Evolutionary conservation across 2,888 invertebrate genomes (phyloP).

Genomic region (Alloscopus bannaensis): DNA sequence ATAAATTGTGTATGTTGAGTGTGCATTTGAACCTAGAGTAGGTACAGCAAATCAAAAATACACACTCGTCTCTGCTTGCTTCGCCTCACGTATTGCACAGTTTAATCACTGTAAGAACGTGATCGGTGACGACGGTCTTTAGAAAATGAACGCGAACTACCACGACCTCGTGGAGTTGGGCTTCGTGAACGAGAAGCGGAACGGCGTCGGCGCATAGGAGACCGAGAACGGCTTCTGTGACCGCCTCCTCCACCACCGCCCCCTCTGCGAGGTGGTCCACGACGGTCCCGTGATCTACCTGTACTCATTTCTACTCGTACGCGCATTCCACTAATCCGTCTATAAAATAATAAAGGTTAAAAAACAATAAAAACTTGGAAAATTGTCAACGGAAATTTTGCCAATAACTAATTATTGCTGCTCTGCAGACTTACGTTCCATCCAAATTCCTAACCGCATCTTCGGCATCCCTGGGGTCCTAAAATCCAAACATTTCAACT

Average conservation of each 20-base stretch:
- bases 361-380: too few species aligned
- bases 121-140: conserved; percentile 59
- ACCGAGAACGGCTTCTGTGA: conserved; percentile 41
- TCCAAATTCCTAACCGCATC: conserved; percentile 89
- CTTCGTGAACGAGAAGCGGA: conserved; percentile 43
- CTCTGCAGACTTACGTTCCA: conserved; percentile 82
- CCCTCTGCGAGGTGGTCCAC: conserved; percentile 77
- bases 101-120: conserved; percentile 58
- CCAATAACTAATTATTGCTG: too few species aligned
- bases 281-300: conserved; percentile 84
- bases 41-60: too few species aligned
- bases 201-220: conserved; percentile 39
- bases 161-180: conserved; percentile 50
- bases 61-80: background rate
- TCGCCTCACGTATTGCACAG: background rate
- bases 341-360: conserved; percentile 74
- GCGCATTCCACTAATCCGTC: conserved; percentile 91
- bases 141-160: conserved; percentile 54
- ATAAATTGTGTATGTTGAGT: too few species aligned
- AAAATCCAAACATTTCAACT: conserved; percentile 98
- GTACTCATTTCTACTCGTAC: conserved; percentile 96
- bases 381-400: too few species aligned
- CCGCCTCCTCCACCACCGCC: conserved; percentile 73
- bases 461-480: conserved; percentile 88
- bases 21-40: too few species aligned